These are phyloP conservation scores for Geophilus truncorum DNA, from an alignment of 2,888 invertebrate genomes.

Conservation along the genomic window DNA sequence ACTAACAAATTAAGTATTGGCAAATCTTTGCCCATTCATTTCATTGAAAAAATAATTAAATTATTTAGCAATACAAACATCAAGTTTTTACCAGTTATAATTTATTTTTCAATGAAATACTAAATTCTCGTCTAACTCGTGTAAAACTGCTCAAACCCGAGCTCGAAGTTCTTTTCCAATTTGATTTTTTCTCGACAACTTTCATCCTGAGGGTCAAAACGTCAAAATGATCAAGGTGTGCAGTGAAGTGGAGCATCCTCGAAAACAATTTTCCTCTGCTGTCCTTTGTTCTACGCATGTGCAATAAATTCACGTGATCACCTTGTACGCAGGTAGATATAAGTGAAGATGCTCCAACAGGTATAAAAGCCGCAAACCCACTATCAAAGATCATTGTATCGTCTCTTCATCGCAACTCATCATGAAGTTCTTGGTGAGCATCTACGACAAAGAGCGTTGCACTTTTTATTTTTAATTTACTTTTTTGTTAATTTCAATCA, in stretches of 20 bases:
- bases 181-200: not conserved
- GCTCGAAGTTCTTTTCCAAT: too few species aligned
- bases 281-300: not conserved
- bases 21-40: too few species aligned
- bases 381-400: not conserved
- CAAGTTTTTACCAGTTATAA: too few species aligned
- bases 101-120: too few species aligned
- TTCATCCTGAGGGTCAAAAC: not conserved
- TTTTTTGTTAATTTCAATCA: not conserved
- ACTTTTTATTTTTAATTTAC: not conserved
- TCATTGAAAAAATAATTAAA: too few species aligned
- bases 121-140: too few species aligned
- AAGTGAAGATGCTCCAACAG: not conserved
- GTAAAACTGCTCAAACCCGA: too few species aligned
- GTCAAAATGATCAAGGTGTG: not conserved
- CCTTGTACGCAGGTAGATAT: not conserved
- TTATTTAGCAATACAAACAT: too few species aligned
- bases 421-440: not conserved
- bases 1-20: too few species aligned
- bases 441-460: not conserved
- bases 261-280: not conserved
- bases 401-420: not conserved
- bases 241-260: not conserved
- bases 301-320: not conserved
- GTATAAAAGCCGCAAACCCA: not conserved